Evolutionary conservation across 2,888 invertebrate genomes (phyloP), one percentile per base, ranked within the genome.

Genomic region (Drosophila demipolita): DNA sequence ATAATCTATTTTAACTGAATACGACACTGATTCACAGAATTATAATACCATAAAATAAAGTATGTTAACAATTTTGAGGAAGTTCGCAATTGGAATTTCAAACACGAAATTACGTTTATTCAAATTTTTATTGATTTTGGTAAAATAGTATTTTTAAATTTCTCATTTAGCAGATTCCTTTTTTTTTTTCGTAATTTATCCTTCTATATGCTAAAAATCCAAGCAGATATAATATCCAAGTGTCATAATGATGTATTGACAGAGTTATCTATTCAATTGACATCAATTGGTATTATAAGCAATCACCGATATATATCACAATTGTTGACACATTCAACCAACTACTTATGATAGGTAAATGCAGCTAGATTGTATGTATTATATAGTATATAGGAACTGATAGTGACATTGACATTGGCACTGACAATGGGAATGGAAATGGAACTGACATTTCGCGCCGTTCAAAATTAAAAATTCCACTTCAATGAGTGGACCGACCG

Each of bases 381-480:
- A 9, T 20, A 32, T 53, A 48, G 32, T 33, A 17, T 66, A 60
- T 72, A 72, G 63, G 67, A 70, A 78, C 71, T 54, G 64, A 59
- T 60, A 65, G 36, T 54, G 67, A 53, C 80, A 81, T 62, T 77
- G 79, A 67, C 82, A 76, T 68, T 80, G 80, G 60, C 85, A 73
- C 50, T 74, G 73, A 32, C 63, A 63, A 20, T 73, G 73, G 38
- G 32, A 63, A n/a, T 69, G 50, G 33, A 17, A 58, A 65, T 66
- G 54, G 59, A 59, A 55, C 54, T 54, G 78, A 54, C 71, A 64
- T 17, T 60, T 63, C 67, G 66, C 75, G 79, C 62, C 59, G 68
- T 77, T 71, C 77, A 87, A 87, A 45, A 87, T 87, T 89, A 87
- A 87, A 85, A 87, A 83, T 83, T 77, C 69, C 81, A 78, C 79